Evolutionary conservation across 2,113 vertebrate species (phyloP).

Genomic region (Xenotilapia flavipinnis): DNA sequence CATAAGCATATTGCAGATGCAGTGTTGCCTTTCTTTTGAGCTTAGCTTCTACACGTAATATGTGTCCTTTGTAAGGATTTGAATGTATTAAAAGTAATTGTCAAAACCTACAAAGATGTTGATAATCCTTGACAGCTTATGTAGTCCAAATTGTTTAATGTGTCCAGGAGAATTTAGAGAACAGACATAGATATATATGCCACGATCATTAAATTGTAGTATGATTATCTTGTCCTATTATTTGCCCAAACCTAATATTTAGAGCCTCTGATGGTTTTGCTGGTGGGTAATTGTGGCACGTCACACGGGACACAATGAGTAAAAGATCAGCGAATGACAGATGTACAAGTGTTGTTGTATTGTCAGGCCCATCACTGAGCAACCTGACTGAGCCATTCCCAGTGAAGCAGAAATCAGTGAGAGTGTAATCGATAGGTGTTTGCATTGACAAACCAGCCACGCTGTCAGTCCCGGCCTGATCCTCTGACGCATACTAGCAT

Average conservation of each 20-base stretch:
- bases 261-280: neutral
- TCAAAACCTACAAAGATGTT: neutral
- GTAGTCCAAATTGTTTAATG: neutral
- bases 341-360: slow-evolving; percentile 20
- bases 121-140: neutral
- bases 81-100: neutral
- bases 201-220: neutral
- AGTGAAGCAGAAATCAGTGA: slow-evolving; percentile 44
- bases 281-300: neutral
- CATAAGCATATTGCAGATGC: neutral
- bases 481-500: neutral
- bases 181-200: neutral
- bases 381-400: slow-evolving; percentile 24
- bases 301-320: neutral
- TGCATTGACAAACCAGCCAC: slow-evolving; percentile 26
- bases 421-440: slow-evolving; percentile 47
- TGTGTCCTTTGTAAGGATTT: neutral
- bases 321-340: slow-evolving; percentile 33
- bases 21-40: neutral
- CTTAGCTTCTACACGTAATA: neutral
- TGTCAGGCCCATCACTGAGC: slow-evolving; percentile 41
- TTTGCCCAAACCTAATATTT: neutral
- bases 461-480: slow-evolving; percentile 8
- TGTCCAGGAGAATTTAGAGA: neutral
- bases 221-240: neutral